Evolutionary conservation across 2,888 invertebrate genomes (phyloP).

Genomic region (Actias luna): DNA sequence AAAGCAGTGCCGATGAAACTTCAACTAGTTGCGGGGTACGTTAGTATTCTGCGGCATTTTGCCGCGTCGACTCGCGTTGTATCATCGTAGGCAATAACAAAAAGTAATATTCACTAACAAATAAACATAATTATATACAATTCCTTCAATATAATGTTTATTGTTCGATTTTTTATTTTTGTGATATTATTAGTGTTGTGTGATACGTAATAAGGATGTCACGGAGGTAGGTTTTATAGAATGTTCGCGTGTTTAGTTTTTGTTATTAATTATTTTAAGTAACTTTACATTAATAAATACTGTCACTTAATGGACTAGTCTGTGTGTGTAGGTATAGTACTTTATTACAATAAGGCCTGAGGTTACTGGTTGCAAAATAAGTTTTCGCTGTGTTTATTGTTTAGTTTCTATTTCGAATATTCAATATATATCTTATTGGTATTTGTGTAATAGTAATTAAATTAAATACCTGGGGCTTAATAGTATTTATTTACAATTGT

Average conservation of each 20-base stretch:
- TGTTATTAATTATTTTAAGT: slow-evolving; percentile 3
- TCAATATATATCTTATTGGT: neutral
- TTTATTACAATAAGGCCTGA: neutral
- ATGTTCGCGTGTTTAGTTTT: slow-evolving; percentile 9
- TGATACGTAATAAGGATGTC: neutral
- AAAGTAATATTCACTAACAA: neutral
- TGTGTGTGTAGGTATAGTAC: neutral
- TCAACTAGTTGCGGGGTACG: slow-evolving; percentile 18
- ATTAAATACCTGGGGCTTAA: no score
- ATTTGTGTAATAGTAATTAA: no score
- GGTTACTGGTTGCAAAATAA: neutral
- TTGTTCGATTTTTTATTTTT: neutral
- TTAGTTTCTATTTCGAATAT: neutral
- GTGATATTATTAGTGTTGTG: neutral
- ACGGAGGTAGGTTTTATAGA: neutral
- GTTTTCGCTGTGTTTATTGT: neutral
- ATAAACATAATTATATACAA: neutral
- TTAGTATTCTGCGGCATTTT: slow-evolving; percentile 57
- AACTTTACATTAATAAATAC: neutral
- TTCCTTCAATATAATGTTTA: neutral
- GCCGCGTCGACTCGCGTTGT: slow-evolving; percentile 33
- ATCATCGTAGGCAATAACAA: neutral
- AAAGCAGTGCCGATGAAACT: slow-evolving; percentile 46
- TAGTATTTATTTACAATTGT: no score
- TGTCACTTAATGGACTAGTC: neutral